Conservation (phyloP, 2,797 vertebrate species). For the Clarias platycephalus region DNA sequence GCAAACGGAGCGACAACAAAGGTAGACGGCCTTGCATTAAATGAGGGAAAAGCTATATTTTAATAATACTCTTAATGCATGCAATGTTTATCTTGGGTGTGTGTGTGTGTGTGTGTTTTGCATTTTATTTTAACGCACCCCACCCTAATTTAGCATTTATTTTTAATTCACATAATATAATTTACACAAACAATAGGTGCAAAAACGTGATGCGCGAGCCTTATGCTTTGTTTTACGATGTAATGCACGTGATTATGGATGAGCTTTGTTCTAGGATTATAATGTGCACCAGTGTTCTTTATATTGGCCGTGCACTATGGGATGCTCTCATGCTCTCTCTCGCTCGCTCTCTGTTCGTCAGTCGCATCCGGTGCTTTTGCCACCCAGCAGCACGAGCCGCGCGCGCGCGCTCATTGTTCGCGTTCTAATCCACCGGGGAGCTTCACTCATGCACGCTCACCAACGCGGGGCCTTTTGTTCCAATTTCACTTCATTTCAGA, state of each 20-base stretch:
- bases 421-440: constrained; percentile 62
- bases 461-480: constrained; percentile 70
- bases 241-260: neutral
- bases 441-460: constrained; percentile 60
- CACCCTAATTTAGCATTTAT: neutral
- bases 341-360: neutral
- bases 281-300: neutral
- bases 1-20: constrained; percentile 27
- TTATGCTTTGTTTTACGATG: neutral
- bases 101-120: neutral
- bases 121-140: constrained; percentile 1
- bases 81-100: neutral
- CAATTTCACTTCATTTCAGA: constrained; percentile 51
- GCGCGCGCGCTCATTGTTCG: constrained; percentile 59
- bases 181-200: neutral
- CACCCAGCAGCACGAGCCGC: constrained; percentile 29
- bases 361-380: constrained; percentile 38
- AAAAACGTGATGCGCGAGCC: too few species aligned
- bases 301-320: constrained; percentile 47
- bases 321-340: neutral
- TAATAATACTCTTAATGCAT: neutral
- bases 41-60: too few species aligned
- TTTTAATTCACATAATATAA: neutral
- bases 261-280: neutral
- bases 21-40: constrained; percentile 25